Evolutionary conservation across 2,888 invertebrate species (phyloP), one percentile per base, ranked within the genome.

Genomic region (Phortica okadai): DNA sequence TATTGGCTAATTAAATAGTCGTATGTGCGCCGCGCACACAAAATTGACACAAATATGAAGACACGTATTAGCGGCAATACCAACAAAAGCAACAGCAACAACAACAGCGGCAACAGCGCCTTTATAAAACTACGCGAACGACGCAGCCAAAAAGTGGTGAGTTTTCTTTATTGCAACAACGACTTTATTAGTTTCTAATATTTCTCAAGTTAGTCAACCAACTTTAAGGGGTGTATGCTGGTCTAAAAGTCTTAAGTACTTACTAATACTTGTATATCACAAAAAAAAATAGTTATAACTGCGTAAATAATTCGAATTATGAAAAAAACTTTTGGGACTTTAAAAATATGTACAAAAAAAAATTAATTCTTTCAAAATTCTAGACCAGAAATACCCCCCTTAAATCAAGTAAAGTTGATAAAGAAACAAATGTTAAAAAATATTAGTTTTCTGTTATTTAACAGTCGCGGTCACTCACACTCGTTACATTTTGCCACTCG

Each of bases 1-100:
- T 79, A 77, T 80, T 78, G 81, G 80, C 79, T 82, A 80, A 33
- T 25, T 33, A 62, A 62, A 33, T 33, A 14, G 6, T n/a, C 16
- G 33, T 21, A 2, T 25, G 62, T 59, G 64, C 66, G 8, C 44
- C 58, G 50, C 14, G 50, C 14, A 8, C 14, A 50, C 14, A 11
- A 50, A 50, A 50, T 6, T 50, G 10, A 50, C 25, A 62, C 11
- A 21, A 62, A 62, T 25, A 62, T 62, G 62, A 62, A 62, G 25
- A 62, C 62, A 25, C 62, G 25, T 11, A 25, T 62, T 62, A 21
- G 16, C 62, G 25, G 5, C 62, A 62, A 62, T 25, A 62, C 16
- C 21, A 62, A 25, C 25, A 62, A 25, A 16, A 62, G 11, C 62
- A 62, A 62, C 62, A 62, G 25, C 21, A 62, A 25, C 21, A 62